Conservation (phyloP, 2,113 vertebrate species). For the Carollia perspicillata region DNA sequence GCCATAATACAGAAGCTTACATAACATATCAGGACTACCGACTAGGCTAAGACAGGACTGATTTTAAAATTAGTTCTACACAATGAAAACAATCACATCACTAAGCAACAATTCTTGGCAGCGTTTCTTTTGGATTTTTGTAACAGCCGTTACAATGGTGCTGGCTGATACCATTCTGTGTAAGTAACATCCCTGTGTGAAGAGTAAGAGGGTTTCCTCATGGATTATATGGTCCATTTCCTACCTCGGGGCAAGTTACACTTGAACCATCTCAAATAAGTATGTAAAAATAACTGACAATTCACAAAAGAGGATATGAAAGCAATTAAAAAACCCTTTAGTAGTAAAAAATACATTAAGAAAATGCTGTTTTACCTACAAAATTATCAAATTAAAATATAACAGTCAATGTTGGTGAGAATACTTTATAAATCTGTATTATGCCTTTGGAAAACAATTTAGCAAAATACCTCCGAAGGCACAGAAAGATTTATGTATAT, state of each 20-base stretch:
- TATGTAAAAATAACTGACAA: background rate
- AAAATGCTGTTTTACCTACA: slow-evolving; percentile 10
- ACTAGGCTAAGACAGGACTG: slow-evolving; percentile 42
- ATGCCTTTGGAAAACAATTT: slow-evolving; percentile 8
- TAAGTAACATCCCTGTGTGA: background rate
- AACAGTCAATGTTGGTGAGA: background rate
- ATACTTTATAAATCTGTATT: background rate
- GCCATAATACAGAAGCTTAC: slow-evolving; percentile 60
- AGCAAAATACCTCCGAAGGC: background rate
- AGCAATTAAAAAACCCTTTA: background rate
- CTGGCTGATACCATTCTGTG: background rate
- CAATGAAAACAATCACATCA: slow-evolving; percentile 65
- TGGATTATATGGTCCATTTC: background rate
- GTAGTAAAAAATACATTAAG: slow-evolving; percentile 33
- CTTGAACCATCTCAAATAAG: slow-evolving; percentile 13
- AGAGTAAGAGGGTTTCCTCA: background rate
- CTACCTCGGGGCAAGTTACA: background rate
- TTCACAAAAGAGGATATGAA: background rate
- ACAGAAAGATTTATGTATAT: background rate
- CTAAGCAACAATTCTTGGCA: slow-evolving; percentile 47
- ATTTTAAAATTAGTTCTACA: slow-evolving; percentile 70
- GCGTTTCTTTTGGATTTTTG: slow-evolving; percentile 51
- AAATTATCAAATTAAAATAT: slow-evolving; percentile 14
- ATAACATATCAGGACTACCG: slow-evolving; percentile 56
- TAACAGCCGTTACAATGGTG: slow-evolving; percentile 36